A percentile compares a stretch with the other conserved stretches of the same genome.
Conservation (phyloP, 2,113 vertebrate species). For the Scomber colias region DNA sequence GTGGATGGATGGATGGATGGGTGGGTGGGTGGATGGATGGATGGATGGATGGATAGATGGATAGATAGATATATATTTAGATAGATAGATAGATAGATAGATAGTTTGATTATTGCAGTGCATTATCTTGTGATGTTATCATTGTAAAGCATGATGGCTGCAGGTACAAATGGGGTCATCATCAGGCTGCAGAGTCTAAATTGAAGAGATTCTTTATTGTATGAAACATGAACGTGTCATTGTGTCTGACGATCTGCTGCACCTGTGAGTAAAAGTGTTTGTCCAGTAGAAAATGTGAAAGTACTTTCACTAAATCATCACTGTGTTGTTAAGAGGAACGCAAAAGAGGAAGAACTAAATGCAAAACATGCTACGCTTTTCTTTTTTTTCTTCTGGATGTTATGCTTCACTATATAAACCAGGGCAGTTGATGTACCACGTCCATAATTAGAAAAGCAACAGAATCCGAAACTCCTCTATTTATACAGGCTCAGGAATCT, state of each 20-base stretch:
- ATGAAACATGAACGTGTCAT: background rate
- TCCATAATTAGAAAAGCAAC: conserved; percentile 41
- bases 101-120: too few species aligned
- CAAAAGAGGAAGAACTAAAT: background rate
- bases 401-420: background rate
- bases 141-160: too few species aligned
- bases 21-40: too few species aligned
- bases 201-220: background rate
- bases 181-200: background rate
- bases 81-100: too few species aligned
- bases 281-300: background rate
- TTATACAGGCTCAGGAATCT: conserved; percentile 46
- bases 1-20: too few species aligned
- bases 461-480: conserved; percentile 47
- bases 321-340: background rate
- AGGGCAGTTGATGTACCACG: background rate
- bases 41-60: too few species aligned
- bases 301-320: background rate
- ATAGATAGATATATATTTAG: too few species aligned
- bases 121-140: too few species aligned
- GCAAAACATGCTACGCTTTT: background rate
- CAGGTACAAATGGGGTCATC: too few species aligned
- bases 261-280: background rate
- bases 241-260: background rate
- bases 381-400: background rate